Conservation (phyloP, 2,797 vertebrate species). For the Enteromius paludinosus region DNA sequence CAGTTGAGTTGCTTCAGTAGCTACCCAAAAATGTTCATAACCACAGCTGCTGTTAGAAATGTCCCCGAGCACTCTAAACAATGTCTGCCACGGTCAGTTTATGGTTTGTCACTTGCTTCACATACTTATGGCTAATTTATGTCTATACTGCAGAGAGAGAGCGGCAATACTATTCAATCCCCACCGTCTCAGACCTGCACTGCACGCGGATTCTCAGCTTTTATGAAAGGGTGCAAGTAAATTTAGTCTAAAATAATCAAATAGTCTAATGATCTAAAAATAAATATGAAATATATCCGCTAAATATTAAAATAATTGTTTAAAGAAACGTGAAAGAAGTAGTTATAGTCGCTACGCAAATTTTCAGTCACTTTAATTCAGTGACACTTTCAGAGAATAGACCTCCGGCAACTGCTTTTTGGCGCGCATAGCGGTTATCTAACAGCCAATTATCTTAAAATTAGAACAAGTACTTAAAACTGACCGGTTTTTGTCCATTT, state of each 20-base stretch:
- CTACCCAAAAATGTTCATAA: neutral
- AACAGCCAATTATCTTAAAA: neutral
- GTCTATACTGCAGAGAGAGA: neutral
- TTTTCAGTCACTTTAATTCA: neutral
- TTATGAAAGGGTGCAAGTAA: neutral
- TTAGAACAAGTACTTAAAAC: neutral
- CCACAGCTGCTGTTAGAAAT: neutral
- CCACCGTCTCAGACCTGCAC: neutral
- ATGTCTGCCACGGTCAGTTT: neutral
- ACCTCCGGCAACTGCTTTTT: neutral
- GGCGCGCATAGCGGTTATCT: neutral
- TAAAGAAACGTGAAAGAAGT: neutral
- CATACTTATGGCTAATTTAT: neutral
- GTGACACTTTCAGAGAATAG: neutral
- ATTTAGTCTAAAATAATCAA: neutral
- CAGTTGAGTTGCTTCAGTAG: slow-evolving; percentile 40
- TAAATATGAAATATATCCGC: neutral
- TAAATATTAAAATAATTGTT: neutral
- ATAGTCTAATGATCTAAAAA: neutral
- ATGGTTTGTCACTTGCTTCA: neutral
- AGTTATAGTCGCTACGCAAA: neutral
- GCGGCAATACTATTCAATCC: neutral
- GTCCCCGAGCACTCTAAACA: neutral
- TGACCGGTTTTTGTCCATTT: neutral
- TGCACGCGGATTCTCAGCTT: neutral